Base-by-base conservation (phyloP, 2,113 vertebrate genomes). In the Hirundichthys speculiger region DNA sequence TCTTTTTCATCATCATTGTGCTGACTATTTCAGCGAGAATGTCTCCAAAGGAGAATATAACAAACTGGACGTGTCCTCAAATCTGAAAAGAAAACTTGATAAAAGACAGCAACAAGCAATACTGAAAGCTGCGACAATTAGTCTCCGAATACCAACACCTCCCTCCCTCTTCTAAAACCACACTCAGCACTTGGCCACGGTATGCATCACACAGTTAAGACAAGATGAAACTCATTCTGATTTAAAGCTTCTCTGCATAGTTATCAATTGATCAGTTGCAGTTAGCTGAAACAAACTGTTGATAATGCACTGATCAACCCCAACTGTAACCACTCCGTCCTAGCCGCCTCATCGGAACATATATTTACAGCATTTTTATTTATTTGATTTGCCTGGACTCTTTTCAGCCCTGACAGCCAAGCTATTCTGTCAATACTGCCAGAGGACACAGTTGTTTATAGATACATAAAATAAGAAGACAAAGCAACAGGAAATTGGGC, bases 401-500 rank as follows among this genome's bases (percentile, higher is more conserved):
- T 70, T 38, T 13, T 39, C 20, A 4, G 48, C 46, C 51, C 55
- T 27, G 49, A 39, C 12, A 49, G 70, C 77, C 73, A 58, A 64
- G 30, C 65, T 76, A 80, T 82, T 88, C 69, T 71, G 73, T 71
- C 18, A 64, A 15, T 61, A 13, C 16, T 54, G 43, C 46, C 49
- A 18, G 53, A 64, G 84, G 78, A 78, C 69, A 45, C 30, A 45
- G 19, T 3, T 83, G 77, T 83, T 91, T 89, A 88, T 62, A 73
- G 27, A 16, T 47, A 59, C 54, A 74, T 78, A 58, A 64, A 82
- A 70, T 69, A 77, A 81, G 77, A 74, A 74, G 78, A 82, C 78
- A 87, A 86, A 82, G 82, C 54, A 75, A 59, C 68, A 71, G 76
- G 65, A 83, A 83, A 53, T 58, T 63, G 60, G 24, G 64, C 54